Base-by-base conservation (phyloP, 2,888 invertebrate species). In the Oscheius sp. region DNA sequence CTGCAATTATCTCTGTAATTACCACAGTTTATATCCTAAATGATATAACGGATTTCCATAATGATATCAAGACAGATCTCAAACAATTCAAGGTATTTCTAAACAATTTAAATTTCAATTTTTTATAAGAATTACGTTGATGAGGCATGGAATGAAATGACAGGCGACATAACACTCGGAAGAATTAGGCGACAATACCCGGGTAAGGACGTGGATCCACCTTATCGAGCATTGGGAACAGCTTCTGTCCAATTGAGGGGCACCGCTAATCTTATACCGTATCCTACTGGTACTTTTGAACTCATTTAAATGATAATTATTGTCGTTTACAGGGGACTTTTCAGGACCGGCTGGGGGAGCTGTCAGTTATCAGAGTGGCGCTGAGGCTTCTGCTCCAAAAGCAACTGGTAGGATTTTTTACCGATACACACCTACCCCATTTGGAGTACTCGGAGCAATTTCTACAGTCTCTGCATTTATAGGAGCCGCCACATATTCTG, bases 141-240 rank as follows among this genome's bases (percentile, higher is more conserved):
- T 18, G 66, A 66, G 25, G 66, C 66, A 1, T 66, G 66, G 66
- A 66, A 52, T 27, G 66, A 66, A 27, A 66, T 66, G 66, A n/a
- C 49, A 18, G 2, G 5, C 1, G 25, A 49, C 3, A n/a, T 52
- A 3, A 29, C 16, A n/a, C 27, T 49, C 3, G n/a, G n/a, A 18
- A 25, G 66, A n/a, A 27, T 29, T 16, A 25, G 52, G n/a, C 52
- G 52, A 12, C 27, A 49, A 18, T 49, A 66, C 66, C 18, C 52
- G 7, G 66, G 52, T 49, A 52, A 52, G n/a, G 45, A 45, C 16
- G 23, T 21, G 43, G 21, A 45, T 25, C 16, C 16, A 12, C 52
- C 52, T n/a, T 66, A 66, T 29, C 49, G 66, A 29, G 25, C n/a
- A n/a, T 27, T 66, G 7, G 35, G 66, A n/a, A 66, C 66, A 35